Conservation (phyloP, 2,797 vertebrate species). For the Loris lydekkerianus region DNA sequence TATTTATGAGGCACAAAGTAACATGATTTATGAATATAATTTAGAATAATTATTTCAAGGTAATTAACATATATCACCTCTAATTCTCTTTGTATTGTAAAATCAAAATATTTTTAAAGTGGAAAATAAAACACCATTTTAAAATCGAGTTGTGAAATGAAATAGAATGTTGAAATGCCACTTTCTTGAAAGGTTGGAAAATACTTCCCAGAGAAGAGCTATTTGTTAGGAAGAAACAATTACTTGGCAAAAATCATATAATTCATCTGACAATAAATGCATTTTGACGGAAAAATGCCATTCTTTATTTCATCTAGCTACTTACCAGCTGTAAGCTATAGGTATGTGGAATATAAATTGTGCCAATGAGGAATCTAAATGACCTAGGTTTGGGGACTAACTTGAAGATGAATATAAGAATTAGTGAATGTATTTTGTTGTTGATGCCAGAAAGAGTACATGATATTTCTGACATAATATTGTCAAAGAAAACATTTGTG, state of each 20-base stretch:
- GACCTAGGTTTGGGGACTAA: neutral
- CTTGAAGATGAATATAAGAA: slow-evolving; percentile 12
- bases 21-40: neutral
- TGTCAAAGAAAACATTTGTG: slow-evolving; percentile 31
- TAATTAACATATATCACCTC: neutral
- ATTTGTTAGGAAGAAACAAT: slow-evolving; percentile 45
- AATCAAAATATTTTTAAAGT: slow-evolving; percentile 45
- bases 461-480: neutral
- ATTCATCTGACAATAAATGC: slow-evolving; percentile 52
- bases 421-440: neutral
- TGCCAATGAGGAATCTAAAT: neutral
- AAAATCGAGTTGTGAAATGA: neutral
- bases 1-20: neutral
- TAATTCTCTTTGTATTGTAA: slow-evolving; percentile 32
- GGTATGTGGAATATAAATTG: neutral
- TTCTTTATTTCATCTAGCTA: neutral
- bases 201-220: neutral
- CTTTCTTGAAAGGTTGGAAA: slow-evolving; percentile 23
- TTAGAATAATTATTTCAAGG: neutral
- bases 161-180: slow-evolving; percentile 34
- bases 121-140: slow-evolving; percentile 31
- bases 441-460: slow-evolving; percentile 23
- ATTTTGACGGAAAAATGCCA: slow-evolving; percentile 15
- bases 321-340: neutral
- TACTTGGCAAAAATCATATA: slow-evolving; percentile 45